These are phyloP conservation scores for Toxotes jaculatrix DNA, from an alignment of 2,113 vertebrate genomes.

Conservation along the genomic window DNA sequence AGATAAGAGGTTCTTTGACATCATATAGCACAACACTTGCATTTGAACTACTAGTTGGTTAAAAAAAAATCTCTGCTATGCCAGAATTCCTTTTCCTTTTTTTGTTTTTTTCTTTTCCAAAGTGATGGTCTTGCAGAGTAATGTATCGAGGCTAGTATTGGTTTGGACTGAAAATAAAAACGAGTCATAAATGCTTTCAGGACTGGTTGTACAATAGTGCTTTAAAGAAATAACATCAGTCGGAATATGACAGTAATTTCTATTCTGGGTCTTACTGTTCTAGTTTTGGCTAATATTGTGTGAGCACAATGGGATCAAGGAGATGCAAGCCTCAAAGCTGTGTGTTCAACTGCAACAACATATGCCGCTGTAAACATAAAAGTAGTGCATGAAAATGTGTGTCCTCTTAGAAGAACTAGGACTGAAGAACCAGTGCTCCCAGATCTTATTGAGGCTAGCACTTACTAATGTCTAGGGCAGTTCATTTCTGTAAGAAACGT, in stretches of 20 bases:
- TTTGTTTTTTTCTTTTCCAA: not conserved
- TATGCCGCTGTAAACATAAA: not conserved
- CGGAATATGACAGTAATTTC: not conserved
- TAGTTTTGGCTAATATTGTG: not conserved
- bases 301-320: not conserved
- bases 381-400: not conserved
- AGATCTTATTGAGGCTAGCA: not conserved
- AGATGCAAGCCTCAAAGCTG: not conserved
- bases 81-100: not conserved
- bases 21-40: too few species aligned
- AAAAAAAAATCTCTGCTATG: not conserved
- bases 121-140: not conserved
- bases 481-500: too few species aligned
- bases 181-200: not conserved
- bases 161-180: not conserved
- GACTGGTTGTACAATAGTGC: not conserved
- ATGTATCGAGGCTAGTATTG: too few species aligned
- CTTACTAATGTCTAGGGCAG: too few species aligned
- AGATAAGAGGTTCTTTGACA: not conserved
- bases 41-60: not conserved
- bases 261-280: not conserved
- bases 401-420: not conserved
- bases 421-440: not conserved
- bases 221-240: not conserved
- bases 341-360: not conserved